phyloP scores from a whole-genome alignment of 2,797 vertebrate species.

The Channa striata region DNA sequence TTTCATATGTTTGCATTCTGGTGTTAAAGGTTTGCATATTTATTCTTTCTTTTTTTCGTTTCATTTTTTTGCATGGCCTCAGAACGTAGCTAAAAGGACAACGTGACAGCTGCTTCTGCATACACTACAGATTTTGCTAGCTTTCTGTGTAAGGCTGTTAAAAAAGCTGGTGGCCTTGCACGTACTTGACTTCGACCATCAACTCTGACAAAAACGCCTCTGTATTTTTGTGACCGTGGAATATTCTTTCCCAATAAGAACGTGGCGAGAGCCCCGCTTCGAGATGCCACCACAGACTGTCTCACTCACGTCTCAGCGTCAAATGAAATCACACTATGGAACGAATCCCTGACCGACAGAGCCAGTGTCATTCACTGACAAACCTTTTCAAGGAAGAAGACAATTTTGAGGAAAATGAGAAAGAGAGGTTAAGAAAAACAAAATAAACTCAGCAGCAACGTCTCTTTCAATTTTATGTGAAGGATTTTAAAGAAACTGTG shows the following conservation, averaged over 20 bases:
- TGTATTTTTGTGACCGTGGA: conserved; percentile 52
- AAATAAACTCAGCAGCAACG: conserved; percentile 3
- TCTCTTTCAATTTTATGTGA: conserved; percentile 73
- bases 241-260: conserved; percentile 30
- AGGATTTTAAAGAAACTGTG: conserved; percentile 82
- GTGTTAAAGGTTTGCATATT: conserved; percentile 77
- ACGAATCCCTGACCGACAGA: conserved; percentile 7
- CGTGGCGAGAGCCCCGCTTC: conserved; percentile 13
- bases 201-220: conserved; percentile 29
- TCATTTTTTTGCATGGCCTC: conserved; percentile 37
- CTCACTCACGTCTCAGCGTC: conserved; percentile 20
- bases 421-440: conserved; percentile 13
- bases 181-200: conserved; percentile 44
- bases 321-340: conserved; percentile 30
- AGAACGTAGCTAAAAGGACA: conserved; percentile 34
- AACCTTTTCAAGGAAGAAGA: conserved; percentile 58
- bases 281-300: conserved; percentile 6
- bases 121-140: conserved; percentile 5
- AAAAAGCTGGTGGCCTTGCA: conserved; percentile 19
- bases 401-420: conserved; percentile 53
- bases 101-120: conserved; percentile 21
- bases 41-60: conserved; percentile 49
- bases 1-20: conserved; percentile 71
- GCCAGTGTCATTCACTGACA: conserved; percentile 51
- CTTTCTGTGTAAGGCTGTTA: conserved; percentile 16